Conservation (phyloP, 2,888 invertebrate genomes). For the Notocelia uddmanniana region DNA sequence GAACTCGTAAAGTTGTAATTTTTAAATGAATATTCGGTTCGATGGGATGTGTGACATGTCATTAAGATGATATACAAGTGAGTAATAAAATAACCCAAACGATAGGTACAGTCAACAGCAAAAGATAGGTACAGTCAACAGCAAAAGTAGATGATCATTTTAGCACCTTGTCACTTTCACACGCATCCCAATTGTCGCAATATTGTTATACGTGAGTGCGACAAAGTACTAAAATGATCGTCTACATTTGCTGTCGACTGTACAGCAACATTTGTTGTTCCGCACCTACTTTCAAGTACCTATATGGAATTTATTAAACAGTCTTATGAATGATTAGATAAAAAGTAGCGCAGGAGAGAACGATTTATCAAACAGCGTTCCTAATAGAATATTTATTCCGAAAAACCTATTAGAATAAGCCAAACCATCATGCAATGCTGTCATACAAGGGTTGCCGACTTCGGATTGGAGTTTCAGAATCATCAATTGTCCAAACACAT, state of each 20-base stretch:
- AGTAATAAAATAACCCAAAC: background rate
- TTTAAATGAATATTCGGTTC: background rate
- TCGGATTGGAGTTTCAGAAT: too few relatives aligned
- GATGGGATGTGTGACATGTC: slow-evolving; percentile 16
- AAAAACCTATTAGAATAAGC: too few relatives aligned
- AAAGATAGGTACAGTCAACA: too few relatives aligned
- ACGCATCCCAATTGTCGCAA: too few relatives aligned
- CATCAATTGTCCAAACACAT: too few relatives aligned
- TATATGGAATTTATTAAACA: background rate
- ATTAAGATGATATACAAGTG: background rate
- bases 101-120: background rate
- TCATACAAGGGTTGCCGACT: too few relatives aligned
- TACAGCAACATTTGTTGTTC: slow-evolving; percentile 1
- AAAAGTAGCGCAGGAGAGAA: background rate
- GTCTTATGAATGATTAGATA: background rate
- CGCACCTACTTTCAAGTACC: background rate
- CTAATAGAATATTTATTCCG: background rate
- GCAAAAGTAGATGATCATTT: too few relatives aligned
- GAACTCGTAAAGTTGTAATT: slow-evolving; percentile 1
- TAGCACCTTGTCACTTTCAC: too few relatives aligned
- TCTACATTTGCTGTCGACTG: too few relatives aligned
- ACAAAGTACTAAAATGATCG: too few relatives aligned
- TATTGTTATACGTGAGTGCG: too few relatives aligned
- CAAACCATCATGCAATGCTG: too few relatives aligned
- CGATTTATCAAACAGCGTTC: background rate